Conservation (phyloP, 2,888 invertebrate species). For the Myathropa florea region DNA sequence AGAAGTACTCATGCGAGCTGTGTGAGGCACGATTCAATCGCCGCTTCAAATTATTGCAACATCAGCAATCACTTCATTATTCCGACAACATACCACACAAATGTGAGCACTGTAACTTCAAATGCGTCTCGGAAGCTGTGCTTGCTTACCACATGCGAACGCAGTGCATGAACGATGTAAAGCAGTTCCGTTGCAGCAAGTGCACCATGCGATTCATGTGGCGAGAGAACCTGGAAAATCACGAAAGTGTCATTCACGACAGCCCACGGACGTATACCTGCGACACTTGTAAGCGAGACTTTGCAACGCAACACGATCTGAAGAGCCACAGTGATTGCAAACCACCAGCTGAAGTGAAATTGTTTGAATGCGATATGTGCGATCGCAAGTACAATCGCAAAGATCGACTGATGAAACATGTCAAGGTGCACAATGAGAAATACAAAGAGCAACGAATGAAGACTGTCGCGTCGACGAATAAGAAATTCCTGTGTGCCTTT, state of each 20-base stretch:
- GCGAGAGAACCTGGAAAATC: constrained; percentile 77
- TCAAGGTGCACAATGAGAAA: constrained; percentile 72
- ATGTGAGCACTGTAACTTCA: constrained; percentile 82
- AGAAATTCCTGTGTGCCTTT: constrained; percentile 83
- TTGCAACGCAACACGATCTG: constrained; percentile 53
- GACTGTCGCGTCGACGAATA: constrained; percentile 74
- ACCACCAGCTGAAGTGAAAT: constrained; percentile 62
- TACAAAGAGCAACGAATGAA: constrained; percentile 30
- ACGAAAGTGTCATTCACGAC: constrained; percentile 69
- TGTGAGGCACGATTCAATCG: constrained; percentile 76
- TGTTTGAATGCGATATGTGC: constrained; percentile 77
- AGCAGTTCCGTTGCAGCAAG: constrained; percentile 75
- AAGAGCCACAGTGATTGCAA: constrained; percentile 51
- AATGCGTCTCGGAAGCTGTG: constrained; percentile 82
- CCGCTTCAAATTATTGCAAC: constrained; percentile 76
- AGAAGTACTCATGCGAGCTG: constrained; percentile 75
- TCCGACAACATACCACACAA: constrained; percentile 82
- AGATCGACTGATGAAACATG: constrained; percentile 77
- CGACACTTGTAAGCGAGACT: constrained; percentile 44
- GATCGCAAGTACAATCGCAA: constrained; percentile 78
- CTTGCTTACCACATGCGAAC: constrained; percentile 82
- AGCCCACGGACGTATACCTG: constrained; percentile 45
- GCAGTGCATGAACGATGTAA: constrained; percentile 77
- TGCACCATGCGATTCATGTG: constrained; percentile 79
- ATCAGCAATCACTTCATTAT: constrained; percentile 77